Conservation (phyloP, 1,140 invertebrate species). For the Schlechtendalia chinensis region DNA sequence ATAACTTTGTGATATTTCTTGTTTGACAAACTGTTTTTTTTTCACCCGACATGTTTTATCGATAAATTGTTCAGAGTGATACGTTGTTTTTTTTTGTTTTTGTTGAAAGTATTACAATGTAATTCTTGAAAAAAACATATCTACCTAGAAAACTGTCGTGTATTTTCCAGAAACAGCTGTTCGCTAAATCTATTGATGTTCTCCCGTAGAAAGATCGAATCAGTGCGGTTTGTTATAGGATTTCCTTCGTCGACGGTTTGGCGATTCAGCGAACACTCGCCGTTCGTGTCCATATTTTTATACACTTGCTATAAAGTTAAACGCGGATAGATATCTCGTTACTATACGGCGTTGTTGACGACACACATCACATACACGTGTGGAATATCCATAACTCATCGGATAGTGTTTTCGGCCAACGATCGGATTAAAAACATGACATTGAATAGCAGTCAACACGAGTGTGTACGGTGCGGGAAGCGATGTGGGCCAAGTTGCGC, state of each 20-base stretch:
- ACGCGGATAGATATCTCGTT: no score
- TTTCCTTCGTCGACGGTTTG: not conserved
- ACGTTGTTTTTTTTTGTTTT: no score
- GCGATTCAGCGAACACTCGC: no score
- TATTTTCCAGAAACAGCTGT: not conserved
- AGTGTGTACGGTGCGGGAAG: no score
- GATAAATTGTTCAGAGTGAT: no score
- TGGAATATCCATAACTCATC: not conserved
- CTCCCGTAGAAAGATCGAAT: not conserved
- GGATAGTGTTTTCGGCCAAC: not conserved
- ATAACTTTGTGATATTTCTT: no score
- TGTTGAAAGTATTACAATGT: no score
- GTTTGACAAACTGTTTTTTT: no score
- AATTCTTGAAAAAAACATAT: no score
- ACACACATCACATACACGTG: no score
- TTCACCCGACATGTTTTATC: no score
- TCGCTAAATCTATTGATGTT: not conserved
- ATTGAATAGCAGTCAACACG: not conserved
- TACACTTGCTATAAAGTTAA: not conserved
- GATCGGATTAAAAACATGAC: not conserved
- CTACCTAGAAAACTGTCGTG: not conserved
- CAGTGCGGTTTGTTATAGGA: not conserved
- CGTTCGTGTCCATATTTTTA: not conserved
- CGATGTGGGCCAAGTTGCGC: not conserved
- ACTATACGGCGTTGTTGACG: not conserved